Evolutionary conservation across 1,140 invertebrate genomes (phyloP), one percentile per base, ranked within the genome.

Genomic region (Bathynomus jamesi): DNA sequence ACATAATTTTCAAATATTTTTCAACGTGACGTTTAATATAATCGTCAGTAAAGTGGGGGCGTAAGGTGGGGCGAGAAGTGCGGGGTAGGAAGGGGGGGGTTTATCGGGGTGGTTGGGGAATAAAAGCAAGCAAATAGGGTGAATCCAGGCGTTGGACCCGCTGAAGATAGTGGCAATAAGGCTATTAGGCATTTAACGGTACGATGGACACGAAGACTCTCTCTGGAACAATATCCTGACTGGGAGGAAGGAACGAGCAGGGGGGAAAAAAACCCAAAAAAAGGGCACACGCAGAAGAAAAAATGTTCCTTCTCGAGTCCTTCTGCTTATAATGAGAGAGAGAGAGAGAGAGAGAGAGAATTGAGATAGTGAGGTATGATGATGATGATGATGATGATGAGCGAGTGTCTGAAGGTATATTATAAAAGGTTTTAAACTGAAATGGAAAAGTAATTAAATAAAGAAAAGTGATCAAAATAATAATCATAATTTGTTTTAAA

Each of bases 191-290:
- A 53, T 53, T 53, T 53, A 53, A 53, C 40, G 40, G 11, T 53
- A 53, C 13, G 40, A 53, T 53, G 40, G 40, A 53, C 40, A 11
- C 40, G 11, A 53, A 53, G 40, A 53, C 40, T 53, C 40, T 53
- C 40, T 53, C 40, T 53, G 40, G 40, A 53, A 53, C 40, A 53
- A 53, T 53, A 53, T 53, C 40, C 40, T 53, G 40, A n/a, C n/a
- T n/a, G n/a, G n/a, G n/a, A n/a, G n/a, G n/a, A n/a, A n/a, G n/a
- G n/a, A n/a, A n/a, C n/a, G 40, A 53, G 21, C 21, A 17, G 40
- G 40, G 21, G 40, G 40, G 21, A 53, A 5, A 53, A 53, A 53
- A 53, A 53, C 13, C 2, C 2, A 53, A 53, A 53, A 53, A 53
- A 53, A 53, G 5, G 40, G 21, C 13, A 5, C 13, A 21, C 11